Conservation (phyloP, 2,113 vertebrate genomes). For the Egretta garzetta region DNA sequence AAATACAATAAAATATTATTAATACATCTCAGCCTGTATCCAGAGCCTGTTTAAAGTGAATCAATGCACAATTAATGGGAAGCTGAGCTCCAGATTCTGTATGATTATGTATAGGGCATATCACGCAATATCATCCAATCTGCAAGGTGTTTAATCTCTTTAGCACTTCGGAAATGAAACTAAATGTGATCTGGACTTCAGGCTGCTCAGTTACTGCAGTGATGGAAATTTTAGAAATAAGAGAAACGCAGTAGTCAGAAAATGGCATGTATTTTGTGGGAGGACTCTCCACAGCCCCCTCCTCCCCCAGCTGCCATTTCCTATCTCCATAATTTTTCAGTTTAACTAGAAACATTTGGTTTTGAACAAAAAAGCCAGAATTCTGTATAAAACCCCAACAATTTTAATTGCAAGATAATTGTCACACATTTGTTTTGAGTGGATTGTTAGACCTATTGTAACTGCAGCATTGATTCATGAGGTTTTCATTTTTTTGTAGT, state of each 20-base stretch:
- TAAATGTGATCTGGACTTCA: conserved; percentile 11
- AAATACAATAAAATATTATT: conserved; percentile 63
- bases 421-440: background rate
- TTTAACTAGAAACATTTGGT: background rate
- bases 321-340: background rate
- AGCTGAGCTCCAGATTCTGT: background rate
- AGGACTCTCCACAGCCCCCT: background rate
- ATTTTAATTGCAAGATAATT: background rate
- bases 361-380: background rate
- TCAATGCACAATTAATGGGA: conserved; percentile 47
- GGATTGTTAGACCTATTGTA: background rate
- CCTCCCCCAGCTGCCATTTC: background rate
- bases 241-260: background rate
- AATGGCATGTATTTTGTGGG: background rate
- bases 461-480: background rate
- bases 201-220: background rate
- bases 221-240: background rate
- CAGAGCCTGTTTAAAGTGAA: conserved; percentile 37
- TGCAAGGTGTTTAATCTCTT: conserved; percentile 39
- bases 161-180: conserved; percentile 10
- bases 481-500: background rate
- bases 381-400: background rate
- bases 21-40: conserved; percentile 42
- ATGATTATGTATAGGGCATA: background rate
- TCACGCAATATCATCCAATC: background rate